Percentiles rank a stretch among this genome's conserved stretches.
These are phyloP conservation scores for Mallotus villosus DNA, from an alignment of 2,797 vertebrate genomes.

Conservation along the genomic window DNA sequence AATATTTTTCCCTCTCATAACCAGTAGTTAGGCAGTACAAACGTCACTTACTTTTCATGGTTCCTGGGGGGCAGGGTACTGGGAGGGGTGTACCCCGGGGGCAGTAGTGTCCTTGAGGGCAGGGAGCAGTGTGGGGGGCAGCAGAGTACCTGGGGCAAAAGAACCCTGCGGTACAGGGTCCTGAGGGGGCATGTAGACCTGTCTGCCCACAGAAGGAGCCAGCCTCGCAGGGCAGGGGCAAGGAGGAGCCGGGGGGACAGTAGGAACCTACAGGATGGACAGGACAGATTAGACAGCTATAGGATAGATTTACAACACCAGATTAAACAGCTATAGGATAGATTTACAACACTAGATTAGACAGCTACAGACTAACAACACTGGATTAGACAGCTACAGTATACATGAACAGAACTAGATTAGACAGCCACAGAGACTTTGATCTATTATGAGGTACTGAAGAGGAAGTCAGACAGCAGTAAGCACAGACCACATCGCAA, in stretches of 20 bases:
- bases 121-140: slow-evolving; percentile 55
- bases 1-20: too few species aligned
- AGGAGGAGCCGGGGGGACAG: slow-evolving; percentile 79
- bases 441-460: too few species aligned
- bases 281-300: slow-evolving; percentile 10
- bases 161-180: slow-evolving; percentile 70
- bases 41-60: slow-evolving; percentile 68
- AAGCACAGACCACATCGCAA: too few species aligned
- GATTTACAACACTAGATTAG: too few species aligned
- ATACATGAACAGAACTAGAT: too few species aligned
- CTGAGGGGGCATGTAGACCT: slow-evolving; percentile 69
- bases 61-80: slow-evolving; percentile 81
- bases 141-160: slow-evolving; percentile 70
- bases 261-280: slow-evolving; percentile 74
- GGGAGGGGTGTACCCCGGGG: slow-evolving; percentile 78
- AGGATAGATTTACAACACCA: background rate
- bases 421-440: too few species aligned
- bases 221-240: slow-evolving; percentile 80
- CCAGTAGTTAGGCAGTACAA: background rate
- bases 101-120: slow-evolving; percentile 85
- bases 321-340: too few species aligned
- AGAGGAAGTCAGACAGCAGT: too few species aligned
- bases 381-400: too few species aligned
- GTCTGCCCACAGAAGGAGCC: slow-evolving; percentile 77
- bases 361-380: too few species aligned